Evolutionary conservation across 2,797 vertebrate species (phyloP), one percentile per base, ranked within the genome.

Genomic region (Sarcophilus harrisii): DNA sequence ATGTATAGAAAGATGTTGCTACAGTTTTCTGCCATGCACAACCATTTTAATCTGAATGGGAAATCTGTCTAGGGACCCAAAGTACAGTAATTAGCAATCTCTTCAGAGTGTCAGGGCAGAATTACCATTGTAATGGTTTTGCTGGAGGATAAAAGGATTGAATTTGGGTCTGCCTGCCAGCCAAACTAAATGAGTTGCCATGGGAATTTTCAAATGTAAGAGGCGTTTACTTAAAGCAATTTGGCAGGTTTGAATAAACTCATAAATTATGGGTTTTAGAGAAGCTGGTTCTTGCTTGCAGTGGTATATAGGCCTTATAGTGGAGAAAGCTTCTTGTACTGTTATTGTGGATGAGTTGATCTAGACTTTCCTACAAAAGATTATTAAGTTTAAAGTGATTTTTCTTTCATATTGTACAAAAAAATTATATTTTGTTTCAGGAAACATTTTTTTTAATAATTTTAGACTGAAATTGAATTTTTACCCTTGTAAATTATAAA

Each of bases 181-280:
- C 99, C 98, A 98, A 98, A 98, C 98, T 98, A 98, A 98, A 98
- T 98, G 98, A 99, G 98, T 98, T 99, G 98, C 98, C 98, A 98
- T 98, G 98, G 99, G 99, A 98, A 98, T 99, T 98, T 99, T 98
- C 97, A 98, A 98, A 98, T 98, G 98, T 97, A 98, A 99, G 98
- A 99, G 98, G 98, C 98, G 95, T 98, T 98, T 98, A 98, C 98
- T 98, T 98, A 98, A 98, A 98, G 98, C 98, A 98, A 97, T 99
- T 99, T 98, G 98, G 98, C 90, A 87, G 98, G 98, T 98, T 98
- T 99, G 98, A 99, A 99, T 98, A 98, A 99, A 99, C 98, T 98
- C 98, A 97, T 98, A 98, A 98, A 99, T 99, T 98, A 98, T 16
- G 94, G 97, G 97, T 96, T 98, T 98, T 98, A 98, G 97, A 98